Evolutionary conservation across 2,797 vertebrate species (phyloP), one percentile per base, ranked within the genome.

Genomic region (Gymnoscopelus microlampas): DNA sequence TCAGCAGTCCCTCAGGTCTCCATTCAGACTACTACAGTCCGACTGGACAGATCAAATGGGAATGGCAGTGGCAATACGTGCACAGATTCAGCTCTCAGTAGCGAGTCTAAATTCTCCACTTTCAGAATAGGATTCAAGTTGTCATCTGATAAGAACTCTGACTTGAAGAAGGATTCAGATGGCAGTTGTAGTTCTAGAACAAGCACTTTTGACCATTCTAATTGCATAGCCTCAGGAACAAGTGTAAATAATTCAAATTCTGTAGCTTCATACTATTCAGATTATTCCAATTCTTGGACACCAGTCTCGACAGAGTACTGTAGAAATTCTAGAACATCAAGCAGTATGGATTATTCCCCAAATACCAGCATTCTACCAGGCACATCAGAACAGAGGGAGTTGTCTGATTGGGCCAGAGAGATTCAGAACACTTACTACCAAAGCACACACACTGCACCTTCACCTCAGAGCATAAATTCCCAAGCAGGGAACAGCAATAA

Each of bases 41-140:
- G 93, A 86, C 89, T 95, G 90, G 96, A 98, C 87, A 95, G 95
- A 89, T 86, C 95, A 85, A 86, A 92, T 87, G 87, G 91, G 0
- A 39, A 64, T 90, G 91, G 93, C 88, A 91, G 94, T 74, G 91
- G 93, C 92, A 96, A 96, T 84, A 96, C 94, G 86, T 88, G 95
- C 73, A 93, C 92, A 81, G 82, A 95, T 68, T 81, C 91, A 19
- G 71, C 91, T 87, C 95, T 94, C 81, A 96, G 95, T 91, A 91
- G 94, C 82, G 95, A 98, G 89, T 94, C 95, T 87, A 97, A 95
- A 93, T 95, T 96, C 83, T 97, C 96, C 83, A 98, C 98, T 89
- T 98, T 99, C 93, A 98, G 93, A 95, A 95, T 96, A 94, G 96
- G 96, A 90, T 95, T 95, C 81, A 92, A 87, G 10, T 60, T 72